Conservation (phyloP, 2,888 invertebrate genomes). For the Philhelius pedissequus region DNA sequence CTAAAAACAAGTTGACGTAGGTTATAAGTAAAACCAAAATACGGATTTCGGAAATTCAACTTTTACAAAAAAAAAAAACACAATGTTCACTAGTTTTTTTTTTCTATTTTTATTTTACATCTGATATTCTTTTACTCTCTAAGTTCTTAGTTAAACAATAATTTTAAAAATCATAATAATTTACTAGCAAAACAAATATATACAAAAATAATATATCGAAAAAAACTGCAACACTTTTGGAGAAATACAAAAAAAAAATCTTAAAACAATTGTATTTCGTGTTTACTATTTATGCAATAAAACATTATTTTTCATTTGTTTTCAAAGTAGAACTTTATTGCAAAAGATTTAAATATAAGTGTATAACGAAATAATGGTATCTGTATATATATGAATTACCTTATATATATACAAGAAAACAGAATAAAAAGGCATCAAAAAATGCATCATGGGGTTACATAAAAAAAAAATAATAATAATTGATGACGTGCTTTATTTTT, state of each 20-base stretch:
- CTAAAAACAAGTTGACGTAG: conserved; percentile 50
- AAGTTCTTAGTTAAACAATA: conserved; percentile 55
- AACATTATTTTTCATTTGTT: conserved; percentile 14
- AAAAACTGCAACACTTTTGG: conserved; percentile 28
- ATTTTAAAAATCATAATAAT: conserved; percentile 27
- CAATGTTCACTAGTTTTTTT: conserved; percentile 41
- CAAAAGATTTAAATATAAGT: conserved; percentile 23
- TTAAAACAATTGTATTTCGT: conserved; percentile 20
- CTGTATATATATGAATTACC: conserved; percentile 53
- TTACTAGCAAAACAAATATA: conserved; percentile 12
- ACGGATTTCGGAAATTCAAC: conserved; percentile 63
- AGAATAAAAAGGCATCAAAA: conserved; percentile 20
- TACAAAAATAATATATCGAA: not conserved
- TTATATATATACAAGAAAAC: conserved; percentile 20
- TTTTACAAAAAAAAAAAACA: conserved; percentile 9
- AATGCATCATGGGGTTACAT: conserved; percentile 46
- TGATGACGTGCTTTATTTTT: conserved; percentile 68
- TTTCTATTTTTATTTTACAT: conserved; percentile 46
- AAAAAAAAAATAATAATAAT: conserved; percentile 31
- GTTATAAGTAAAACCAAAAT: conserved; percentile 67
- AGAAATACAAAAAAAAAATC: conserved; percentile 39
- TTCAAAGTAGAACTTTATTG: conserved; percentile 35
- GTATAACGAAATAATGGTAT: conserved; percentile 20
- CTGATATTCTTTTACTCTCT: conserved; percentile 56
- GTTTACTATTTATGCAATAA: conserved; percentile 62